Percentiles rank a stretch among this genome's conserved stretches.
phyloP scores from a whole-genome alignment of 2,113 vertebrate species.

The Penelope pileata region DNA sequence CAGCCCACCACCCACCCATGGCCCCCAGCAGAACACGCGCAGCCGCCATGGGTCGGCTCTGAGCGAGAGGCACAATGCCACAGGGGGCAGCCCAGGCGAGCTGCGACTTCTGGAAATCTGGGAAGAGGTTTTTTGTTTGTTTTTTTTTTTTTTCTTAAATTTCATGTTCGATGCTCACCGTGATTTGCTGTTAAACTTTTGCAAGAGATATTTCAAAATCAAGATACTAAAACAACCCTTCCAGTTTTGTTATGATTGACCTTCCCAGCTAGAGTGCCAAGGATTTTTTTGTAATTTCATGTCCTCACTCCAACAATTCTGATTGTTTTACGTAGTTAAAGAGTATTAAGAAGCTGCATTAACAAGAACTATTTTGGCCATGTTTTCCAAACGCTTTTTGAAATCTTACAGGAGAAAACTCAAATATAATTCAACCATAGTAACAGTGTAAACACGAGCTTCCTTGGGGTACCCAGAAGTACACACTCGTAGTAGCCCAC shows the following conservation, averaged over 20 bases:
- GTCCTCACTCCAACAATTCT: neutral
- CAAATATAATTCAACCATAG: conserved; percentile 5
- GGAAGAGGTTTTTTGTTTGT: neutral
- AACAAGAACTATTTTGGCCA: conserved; percentile 8
- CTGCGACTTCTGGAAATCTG: neutral
- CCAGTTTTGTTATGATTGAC: neutral
- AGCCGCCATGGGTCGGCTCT: neutral
- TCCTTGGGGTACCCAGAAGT: neutral
- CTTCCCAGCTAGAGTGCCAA: neutral
- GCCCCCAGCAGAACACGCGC: neutral
- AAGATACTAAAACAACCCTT: neutral
- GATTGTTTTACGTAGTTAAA: neutral
- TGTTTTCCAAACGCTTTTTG: conserved; percentile 1
- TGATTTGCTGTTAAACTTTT: neutral
- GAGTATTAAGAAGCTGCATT: neutral
- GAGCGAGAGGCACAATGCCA: neutral
- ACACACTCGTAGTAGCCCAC: neutral
- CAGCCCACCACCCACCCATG: neutral
- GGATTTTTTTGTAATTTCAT: neutral
- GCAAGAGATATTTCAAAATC: neutral
- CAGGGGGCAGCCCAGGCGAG: neutral
- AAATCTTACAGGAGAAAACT: conserved; percentile 3
- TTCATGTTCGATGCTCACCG: neutral
- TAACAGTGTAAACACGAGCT: neutral
- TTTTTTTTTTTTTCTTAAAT: neutral